A percentile compares a stretch with the other conserved stretches of the same genome.
These are phyloP conservation scores for Sinocyclocheilus rhinocerous DNA, from an alignment of 2,113 vertebrate genomes.

Conservation along the genomic window DNA sequence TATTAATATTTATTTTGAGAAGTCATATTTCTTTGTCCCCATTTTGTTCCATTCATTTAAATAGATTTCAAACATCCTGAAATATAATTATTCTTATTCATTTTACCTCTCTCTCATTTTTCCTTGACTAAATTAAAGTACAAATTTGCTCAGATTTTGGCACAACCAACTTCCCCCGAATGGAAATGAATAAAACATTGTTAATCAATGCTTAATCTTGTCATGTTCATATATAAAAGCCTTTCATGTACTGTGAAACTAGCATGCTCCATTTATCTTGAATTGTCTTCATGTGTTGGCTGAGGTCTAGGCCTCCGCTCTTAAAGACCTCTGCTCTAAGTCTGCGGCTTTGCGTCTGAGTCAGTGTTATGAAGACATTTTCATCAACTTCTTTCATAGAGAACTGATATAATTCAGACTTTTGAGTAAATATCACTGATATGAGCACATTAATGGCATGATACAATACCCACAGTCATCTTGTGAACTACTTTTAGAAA, in stretches of 20 bases:
- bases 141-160: no score
- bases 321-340: slow-evolving; percentile 47
- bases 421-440: neutral
- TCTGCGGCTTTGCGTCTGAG: slow-evolving; percentile 31
- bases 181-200: neutral
- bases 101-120: neutral
- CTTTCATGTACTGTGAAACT: slow-evolving; percentile 75
- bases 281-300: slow-evolving; percentile 79
- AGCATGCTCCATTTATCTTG: slow-evolving; percentile 76
- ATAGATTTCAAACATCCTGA: neutral
- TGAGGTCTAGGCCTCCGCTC: slow-evolving; percentile 62
- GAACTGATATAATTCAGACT: slow-evolving; percentile 10
- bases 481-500: slow-evolving; percentile 1
- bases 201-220: neutral
- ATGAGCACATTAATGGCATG: neutral
- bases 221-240: slow-evolving; percentile 47
- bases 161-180: neutral
- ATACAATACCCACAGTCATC: neutral
- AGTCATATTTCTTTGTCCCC: neutral
- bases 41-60: neutral
- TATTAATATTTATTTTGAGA: neutral
- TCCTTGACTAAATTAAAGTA: neutral
- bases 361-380: slow-evolving; percentile 36
- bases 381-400: slow-evolving; percentile 16
- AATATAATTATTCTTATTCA: neutral